Conservation (phyloP, 2,888 invertebrate species). For the Trichopria drosophilae region DNA sequence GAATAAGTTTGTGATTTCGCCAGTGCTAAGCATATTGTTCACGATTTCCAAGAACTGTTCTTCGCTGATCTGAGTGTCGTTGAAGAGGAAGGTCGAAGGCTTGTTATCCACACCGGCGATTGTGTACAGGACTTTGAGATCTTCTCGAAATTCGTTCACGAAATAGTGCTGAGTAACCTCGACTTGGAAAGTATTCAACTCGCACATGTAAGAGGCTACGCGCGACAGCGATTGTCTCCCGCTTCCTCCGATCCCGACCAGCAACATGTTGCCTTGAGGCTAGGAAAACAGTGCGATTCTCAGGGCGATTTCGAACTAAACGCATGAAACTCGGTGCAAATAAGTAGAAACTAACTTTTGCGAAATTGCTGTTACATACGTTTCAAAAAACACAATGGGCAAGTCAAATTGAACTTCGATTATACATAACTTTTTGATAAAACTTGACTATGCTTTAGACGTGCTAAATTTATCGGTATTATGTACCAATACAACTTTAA, state of each 20-base stretch:
- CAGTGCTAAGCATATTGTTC: constrained; percentile 85
- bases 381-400: neutral
- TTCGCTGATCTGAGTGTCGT: constrained; percentile 82
- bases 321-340: too few relatives aligned
- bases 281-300: too few relatives aligned
- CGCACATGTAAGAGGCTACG: constrained; percentile 78
- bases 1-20: constrained; percentile 86
- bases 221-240: constrained; percentile 81
- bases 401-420: too few relatives aligned
- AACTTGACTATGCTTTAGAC: too few relatives aligned
- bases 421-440: too few relatives aligned
- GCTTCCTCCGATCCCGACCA: constrained; percentile 85
- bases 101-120: constrained; percentile 75
- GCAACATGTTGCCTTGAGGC: constrained; percentile 79
- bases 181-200: constrained; percentile 76
- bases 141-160: constrained; percentile 77
- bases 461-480: too few relatives aligned
- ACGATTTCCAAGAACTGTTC: constrained; percentile 85
- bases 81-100: constrained; percentile 79
- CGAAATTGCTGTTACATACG: neutral
- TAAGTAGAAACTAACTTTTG: neutral
- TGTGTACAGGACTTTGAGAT: constrained; percentile 75
- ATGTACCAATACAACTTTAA: too few relatives aligned
- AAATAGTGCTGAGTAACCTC: constrained; percentile 79
- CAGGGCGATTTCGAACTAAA: too few relatives aligned